These are phyloP conservation scores for Andrena chrysosceles DNA, from an alignment of 2,888 invertebrate genomes.

Conservation along the genomic window DNA sequence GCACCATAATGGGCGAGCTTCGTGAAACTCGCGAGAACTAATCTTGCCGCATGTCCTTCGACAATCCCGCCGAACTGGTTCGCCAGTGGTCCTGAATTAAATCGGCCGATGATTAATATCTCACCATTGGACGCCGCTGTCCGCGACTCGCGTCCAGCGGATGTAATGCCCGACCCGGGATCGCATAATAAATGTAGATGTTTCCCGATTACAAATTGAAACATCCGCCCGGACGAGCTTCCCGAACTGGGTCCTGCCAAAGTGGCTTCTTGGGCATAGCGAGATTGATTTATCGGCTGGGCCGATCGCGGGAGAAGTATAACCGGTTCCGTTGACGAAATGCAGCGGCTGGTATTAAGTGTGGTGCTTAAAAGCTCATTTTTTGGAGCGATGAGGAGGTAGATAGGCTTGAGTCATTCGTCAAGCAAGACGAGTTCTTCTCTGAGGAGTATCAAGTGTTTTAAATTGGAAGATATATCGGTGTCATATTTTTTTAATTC, in stretches of 20 bases:
- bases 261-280: constrained; percentile 25
- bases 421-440: not conserved
- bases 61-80: constrained; percentile 38
- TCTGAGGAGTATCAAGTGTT: not conserved
- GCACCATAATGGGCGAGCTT: not conserved
- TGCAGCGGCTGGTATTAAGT: not conserved
- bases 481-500: not conserved
- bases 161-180: constrained; percentile 53
- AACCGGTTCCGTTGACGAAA: constrained; percentile 63
- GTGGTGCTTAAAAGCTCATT: not conserved
- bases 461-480: not conserved
- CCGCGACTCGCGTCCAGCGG: constrained; percentile 12
- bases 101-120: constrained; percentile 56
- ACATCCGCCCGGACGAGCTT: constrained; percentile 57
- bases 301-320: constrained; percentile 33
- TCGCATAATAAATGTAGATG: constrained; percentile 68
- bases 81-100: constrained; percentile 41
- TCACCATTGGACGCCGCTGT: not conserved
- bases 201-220: constrained; percentile 72
- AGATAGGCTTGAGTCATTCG: not conserved
- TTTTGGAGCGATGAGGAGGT: not conserved
- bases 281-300: constrained; percentile 60
- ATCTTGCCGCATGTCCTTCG: not conserved
- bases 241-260: constrained; percentile 56
- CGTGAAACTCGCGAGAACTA: constrained; percentile 10